Percentiles rank a stretch among this genome's conserved stretches.
Evolutionary conservation across 2,113 vertebrate species (phyloP).

Genomic region (Equus przewalskii): DNA sequence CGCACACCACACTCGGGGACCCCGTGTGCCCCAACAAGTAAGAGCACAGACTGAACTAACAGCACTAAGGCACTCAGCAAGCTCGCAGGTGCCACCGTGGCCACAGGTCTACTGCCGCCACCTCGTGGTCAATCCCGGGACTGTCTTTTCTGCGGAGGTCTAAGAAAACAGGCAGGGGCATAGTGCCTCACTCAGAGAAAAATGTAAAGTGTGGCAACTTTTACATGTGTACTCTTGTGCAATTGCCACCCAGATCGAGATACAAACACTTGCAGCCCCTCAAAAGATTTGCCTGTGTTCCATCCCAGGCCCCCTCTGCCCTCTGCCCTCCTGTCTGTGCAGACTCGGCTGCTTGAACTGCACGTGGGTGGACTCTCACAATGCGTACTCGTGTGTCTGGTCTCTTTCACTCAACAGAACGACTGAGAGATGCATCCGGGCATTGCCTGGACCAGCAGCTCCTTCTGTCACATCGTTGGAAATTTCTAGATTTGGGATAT

Average conservation of each 20-base stretch:
- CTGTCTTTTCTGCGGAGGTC: too few relatives aligned
- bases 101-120: neutral
- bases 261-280: rapidly evolving
- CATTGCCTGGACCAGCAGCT: neutral
- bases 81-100: neutral
- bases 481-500: neutral
- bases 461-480: neutral
- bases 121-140: neutral
- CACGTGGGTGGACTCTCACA: neutral
- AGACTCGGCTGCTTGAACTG: neutral
- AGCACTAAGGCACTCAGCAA: neutral
- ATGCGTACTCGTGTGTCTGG: too few relatives aligned
- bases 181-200: rapidly evolving
- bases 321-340: neutral
- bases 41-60: neutral
- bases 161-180: neutral
- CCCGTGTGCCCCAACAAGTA: neutral
- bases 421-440: neutral
- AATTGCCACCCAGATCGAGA: too few relatives aligned
- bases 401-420: too few relatives aligned
- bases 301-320: neutral
- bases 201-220: too few relatives aligned
- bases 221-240: rapidly evolving
- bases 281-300: neutral
- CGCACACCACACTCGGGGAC: neutral